Evolutionary conservation across 1,140 invertebrate species (phyloP).

Genomic region (Diachasma alloeum): DNA sequence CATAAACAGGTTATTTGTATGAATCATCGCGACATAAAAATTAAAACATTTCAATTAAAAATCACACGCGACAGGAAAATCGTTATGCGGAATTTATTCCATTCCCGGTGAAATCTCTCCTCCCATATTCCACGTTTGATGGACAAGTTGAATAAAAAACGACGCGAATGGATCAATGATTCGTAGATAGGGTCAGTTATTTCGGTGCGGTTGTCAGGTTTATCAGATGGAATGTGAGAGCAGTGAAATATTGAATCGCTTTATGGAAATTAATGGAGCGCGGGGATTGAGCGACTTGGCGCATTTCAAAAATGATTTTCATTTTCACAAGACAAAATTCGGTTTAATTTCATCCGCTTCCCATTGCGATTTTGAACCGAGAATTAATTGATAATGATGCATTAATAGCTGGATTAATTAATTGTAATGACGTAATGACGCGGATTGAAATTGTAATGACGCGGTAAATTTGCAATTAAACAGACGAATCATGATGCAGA

Average conservation of each 20-base stretch:
- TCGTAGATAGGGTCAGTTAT: constrained; percentile 8
- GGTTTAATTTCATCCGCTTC: neutral
- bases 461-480: neutral
- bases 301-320: neutral
- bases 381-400: neutral
- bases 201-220: neutral
- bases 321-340: neutral
- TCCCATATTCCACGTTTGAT: neutral
- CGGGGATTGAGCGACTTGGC: neutral
- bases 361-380: neutral
- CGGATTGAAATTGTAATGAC: no score
- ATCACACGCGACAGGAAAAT: neutral
- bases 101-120: neutral
- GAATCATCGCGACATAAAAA: no score
- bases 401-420: no score
- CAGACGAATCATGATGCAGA: neutral
- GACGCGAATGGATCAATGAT: neutral
- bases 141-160: neutral
- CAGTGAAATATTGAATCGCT: constrained; percentile 2
- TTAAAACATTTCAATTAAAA: neutral
- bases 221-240: neutral
- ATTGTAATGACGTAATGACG: no score
- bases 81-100: neutral
- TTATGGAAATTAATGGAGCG: neutral
- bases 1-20: no score